Evolutionary conservation across 1,140 invertebrate genomes (phyloP).

Genomic region (Babylonia areolata): DNA sequence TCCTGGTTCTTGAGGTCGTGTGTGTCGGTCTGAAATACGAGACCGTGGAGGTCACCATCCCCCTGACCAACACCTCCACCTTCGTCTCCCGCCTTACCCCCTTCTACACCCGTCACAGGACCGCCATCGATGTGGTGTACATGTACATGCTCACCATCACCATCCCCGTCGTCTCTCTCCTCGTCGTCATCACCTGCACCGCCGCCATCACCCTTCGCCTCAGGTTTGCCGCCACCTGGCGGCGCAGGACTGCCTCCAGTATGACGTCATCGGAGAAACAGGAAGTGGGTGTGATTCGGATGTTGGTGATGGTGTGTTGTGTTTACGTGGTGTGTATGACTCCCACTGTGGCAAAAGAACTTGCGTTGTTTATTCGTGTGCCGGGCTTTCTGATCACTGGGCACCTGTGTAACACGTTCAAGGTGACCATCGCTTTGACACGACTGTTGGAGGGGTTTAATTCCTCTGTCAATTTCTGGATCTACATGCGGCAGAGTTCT

Average conservation of each 20-base stretch:
- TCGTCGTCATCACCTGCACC: conserved; percentile 24
- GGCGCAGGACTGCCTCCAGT: neutral
- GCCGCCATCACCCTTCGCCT: conserved; percentile 18
- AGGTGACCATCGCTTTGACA: neutral
- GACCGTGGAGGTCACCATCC: neutral
- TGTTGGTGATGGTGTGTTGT: conserved; percentile 23
- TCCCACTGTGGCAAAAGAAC: neutral
- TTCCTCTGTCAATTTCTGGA: neutral
- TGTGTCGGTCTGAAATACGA: neutral
- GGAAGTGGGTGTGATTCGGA: neutral
- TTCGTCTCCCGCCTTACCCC: conserved; percentile 10
- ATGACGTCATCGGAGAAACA: conserved; percentile 8
- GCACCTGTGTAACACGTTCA: conserved; percentile 4
- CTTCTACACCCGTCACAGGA: neutral
- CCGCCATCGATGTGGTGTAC: neutral
- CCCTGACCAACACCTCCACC: neutral
- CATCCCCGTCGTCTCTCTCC: neutral
- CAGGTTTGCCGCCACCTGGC: neutral
- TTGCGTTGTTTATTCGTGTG: neutral
- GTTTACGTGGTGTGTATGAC: neutral
- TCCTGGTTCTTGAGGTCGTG: neutral
- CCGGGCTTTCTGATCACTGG: neutral
- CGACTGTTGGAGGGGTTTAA: neutral
- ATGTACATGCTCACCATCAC: neutral
- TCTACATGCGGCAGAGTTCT: neutral